Percentiles rank a stretch among this genome's conserved stretches.
Conservation (phyloP, 2,797 vertebrate species). For the Acanthurus leucopareius region DNA sequence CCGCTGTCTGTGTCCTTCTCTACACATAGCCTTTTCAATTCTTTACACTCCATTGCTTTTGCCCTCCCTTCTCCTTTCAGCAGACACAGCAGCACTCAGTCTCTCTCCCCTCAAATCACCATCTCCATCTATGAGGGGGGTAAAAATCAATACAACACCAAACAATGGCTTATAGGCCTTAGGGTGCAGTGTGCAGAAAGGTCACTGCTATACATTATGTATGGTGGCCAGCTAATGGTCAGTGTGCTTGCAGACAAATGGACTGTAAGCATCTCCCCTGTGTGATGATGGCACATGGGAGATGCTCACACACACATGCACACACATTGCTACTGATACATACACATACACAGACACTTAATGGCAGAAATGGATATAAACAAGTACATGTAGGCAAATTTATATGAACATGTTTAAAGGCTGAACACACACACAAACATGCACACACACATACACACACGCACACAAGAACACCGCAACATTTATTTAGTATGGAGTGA, state of each 20-base stretch:
- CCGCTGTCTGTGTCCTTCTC: conserved; percentile 64
- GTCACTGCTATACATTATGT: conserved; percentile 85
- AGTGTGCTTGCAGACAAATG: conserved; percentile 81
- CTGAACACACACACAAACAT: not conserved
- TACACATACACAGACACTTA: conserved; percentile 7
- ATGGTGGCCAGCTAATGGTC: conserved; percentile 83
- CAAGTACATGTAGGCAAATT: conserved; percentile 26
- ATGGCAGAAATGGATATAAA: conserved; percentile 52
- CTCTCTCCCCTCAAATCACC: conserved; percentile 76
- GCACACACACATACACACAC: not conserved
- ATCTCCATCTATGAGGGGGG: conserved; percentile 77
- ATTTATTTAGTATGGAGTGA: not conserved
- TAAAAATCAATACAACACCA: conserved; percentile 84
- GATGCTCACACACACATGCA: conserved; percentile 36
- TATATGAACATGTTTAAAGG: conserved; percentile 11
- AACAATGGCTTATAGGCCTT: conserved; percentile 84
- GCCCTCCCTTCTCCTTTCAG: conserved; percentile 71
- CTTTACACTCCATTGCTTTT: conserved; percentile 77
- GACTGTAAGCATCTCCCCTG: conserved; percentile 75
- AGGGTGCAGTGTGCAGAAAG: conserved; percentile 82
- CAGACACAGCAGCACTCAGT: conserved; percentile 70
- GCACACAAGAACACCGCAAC: not conserved
- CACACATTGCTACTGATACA: conserved; percentile 10
- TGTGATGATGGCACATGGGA: conserved; percentile 65
- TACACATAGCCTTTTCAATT: conserved; percentile 76